Base-by-base conservation (phyloP, 2,113 vertebrate species). In the Rhinoderma darwinii region DNA sequence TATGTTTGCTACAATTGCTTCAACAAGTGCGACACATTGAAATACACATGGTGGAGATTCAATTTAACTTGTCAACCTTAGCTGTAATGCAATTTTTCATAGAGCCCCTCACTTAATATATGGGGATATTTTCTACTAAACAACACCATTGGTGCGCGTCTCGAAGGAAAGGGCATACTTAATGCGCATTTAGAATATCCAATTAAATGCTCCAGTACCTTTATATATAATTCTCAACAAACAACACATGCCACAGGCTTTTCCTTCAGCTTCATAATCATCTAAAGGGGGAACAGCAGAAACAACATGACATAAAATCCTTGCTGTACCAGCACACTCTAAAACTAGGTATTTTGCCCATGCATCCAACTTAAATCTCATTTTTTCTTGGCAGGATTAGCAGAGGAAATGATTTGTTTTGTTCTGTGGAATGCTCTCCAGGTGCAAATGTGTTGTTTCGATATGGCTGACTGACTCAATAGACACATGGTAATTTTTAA, bases 161-260 rank as follows among this genome's bases (percentile, higher is more conserved):
- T 79, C 68, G 20, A 86, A 68, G 84, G 30, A 68, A 86, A 86
- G 75, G 75, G 27, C 30, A 68, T 50, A 86, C 41, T 86, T 86
- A 78, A 78, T 54, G 54, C 79, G 84, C 75, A 79, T 78, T 66
- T 86, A 86, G 51, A 86, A 79, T 78, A 86, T 86, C 74, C 74
- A 86, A 79, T 86, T 78, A 86, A 86, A 79, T 78, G 84, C 84
- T 86, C 39, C 84, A 86, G 72, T 79, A 86, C 75, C 20, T 79
- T 78, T 68, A 79, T 77, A 70, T 86, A 68, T 79, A 78, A 43
- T 56, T 84, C 50, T 72, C 70, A 56, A 35, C 56, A 78, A 35
- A 86, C 84, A 79, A 79, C 17, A 14, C 54, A 78, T 78, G 54
- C 56, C 76, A 30, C 39, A 30, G 54, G 56, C 73, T 63, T 85